phyloP scores from a whole-genome alignment of 2,888 invertebrate genomes.

The Drosophila aldrichi region DNA sequence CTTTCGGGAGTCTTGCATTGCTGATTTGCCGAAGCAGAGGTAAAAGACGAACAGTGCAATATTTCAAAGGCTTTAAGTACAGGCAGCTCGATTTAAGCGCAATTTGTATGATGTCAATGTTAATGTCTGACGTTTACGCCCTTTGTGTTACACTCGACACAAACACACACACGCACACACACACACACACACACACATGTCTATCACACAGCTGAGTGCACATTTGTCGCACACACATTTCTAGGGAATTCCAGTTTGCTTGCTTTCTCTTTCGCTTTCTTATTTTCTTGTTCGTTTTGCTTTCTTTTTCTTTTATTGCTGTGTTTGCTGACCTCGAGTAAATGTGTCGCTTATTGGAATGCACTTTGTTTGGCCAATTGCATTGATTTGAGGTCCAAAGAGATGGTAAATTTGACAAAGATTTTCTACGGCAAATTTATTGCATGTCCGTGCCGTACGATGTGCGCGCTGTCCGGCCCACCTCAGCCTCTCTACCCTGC shows the following conservation, averaged over 20 bases:
- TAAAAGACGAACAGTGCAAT: constrained; percentile 33
- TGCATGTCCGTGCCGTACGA: constrained; percentile 44
- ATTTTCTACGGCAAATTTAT: constrained; percentile 68
- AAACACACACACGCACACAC: constrained; percentile 7
- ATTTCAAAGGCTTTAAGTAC: constrained; percentile 31
- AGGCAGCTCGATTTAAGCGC: constrained; percentile 49
- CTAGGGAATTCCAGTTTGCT: constrained; percentile 6
- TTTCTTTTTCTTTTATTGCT: no score
- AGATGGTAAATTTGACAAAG: constrained; percentile 67
- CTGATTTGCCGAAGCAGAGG: constrained; percentile 6
- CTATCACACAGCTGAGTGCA: constrained; percentile 27
- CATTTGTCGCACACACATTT: constrained; percentile 27
- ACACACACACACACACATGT: constrained; percentile 15
- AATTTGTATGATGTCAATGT: constrained; percentile 61
- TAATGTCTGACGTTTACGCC: constrained; percentile 56
- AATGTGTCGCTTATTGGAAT: constrained; percentile 63
- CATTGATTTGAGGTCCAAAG: constrained; percentile 62
- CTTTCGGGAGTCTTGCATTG: constrained; percentile 1
- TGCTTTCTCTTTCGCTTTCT: background rate
- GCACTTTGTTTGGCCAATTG: constrained; percentile 64
- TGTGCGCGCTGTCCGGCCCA: constrained; percentile 4
- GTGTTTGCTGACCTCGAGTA: constrained; percentile 29
- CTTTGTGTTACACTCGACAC: constrained; percentile 39
- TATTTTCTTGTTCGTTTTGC: background rate
- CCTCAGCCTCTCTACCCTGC: background rate